phyloP scores from a whole-genome alignment of 1,140 invertebrate genomes.

The Megathymus violae region DNA sequence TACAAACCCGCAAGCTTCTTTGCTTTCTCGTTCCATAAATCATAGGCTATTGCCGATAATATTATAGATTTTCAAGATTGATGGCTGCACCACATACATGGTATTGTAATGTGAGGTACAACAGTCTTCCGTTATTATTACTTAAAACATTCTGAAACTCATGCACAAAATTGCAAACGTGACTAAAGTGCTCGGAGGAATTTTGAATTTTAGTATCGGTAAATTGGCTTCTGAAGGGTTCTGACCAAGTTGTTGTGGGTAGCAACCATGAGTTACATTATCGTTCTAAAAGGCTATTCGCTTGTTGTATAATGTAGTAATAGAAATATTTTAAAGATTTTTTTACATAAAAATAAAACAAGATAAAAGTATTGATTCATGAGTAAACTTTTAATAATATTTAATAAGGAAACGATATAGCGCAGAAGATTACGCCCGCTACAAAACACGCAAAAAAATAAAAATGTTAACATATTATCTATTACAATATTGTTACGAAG shows the following conservation, averaged over 20 bases:
- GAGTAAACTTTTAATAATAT: no score
- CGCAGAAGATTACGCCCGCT: no score
- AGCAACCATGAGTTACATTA: neutral
- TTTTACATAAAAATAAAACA: no score
- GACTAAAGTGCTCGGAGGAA: conserved; percentile 1
- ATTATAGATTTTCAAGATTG: conserved; percentile 4
- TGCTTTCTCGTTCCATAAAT: conserved; percentile 1
- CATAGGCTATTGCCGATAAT: neutral
- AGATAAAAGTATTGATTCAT: no score
- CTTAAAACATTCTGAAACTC: conserved; percentile 13
- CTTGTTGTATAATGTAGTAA: no score
- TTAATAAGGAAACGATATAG: no score
- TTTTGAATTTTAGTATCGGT: neutral
- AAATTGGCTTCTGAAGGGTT: neutral
- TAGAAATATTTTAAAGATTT: no score
- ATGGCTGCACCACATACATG: neutral
- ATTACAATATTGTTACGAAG: no score
- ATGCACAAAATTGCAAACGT: conserved; percentile 30
- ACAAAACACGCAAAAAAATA: no score
- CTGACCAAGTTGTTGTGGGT: neutral
- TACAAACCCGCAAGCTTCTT: neutral
- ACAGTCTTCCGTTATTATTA: neutral
- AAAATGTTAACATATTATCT: no score
- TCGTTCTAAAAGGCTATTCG: neutral
- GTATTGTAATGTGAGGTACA: conserved; percentile 11